Conservation (phyloP, 2,113 vertebrate genomes). For the Oreochromis tanganicae region DNA sequence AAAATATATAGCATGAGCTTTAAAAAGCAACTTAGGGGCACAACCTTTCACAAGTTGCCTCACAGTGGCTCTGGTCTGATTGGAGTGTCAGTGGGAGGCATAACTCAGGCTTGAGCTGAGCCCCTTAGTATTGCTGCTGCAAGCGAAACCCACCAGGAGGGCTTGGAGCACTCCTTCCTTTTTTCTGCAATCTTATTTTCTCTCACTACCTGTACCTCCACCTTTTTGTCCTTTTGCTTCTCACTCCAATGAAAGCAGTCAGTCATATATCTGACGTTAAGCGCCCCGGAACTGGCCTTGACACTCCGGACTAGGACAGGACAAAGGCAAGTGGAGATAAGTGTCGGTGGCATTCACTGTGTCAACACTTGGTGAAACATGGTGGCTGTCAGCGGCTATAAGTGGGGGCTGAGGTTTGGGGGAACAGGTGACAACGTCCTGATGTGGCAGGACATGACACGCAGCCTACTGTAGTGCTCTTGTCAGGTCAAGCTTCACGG, state of each 20-base stretch:
- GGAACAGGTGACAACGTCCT: slow-evolving; percentile 38
- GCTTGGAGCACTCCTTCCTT: not conserved
- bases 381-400: slow-evolving; percentile 58
- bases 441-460: slow-evolving; percentile 59
- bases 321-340: slow-evolving; percentile 55
- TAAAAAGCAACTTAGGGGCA: not conserved
- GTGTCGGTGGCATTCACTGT: slow-evolving; percentile 50
- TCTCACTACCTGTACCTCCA: not conserved
- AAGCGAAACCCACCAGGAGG: slow-evolving; percentile 43
- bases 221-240: slow-evolving; percentile 29
- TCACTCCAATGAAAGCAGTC: slow-evolving; percentile 35
- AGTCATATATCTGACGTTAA: slow-evolving; percentile 58
- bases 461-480: slow-evolving; percentile 49
- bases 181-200: not conserved
- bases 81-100: slow-evolving; percentile 50
- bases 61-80: slow-evolving; percentile 49
- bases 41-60: slow-evolving; percentile 20
- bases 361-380: slow-evolving; percentile 59
- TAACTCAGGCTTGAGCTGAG: slow-evolving; percentile 34
- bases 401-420: slow-evolving; percentile 23
- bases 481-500: slow-evolving; percentile 38
- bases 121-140: slow-evolving; percentile 33
- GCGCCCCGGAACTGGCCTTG: slow-evolving; percentile 19
- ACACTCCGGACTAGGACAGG: slow-evolving; percentile 41
- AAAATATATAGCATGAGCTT: slow-evolving; percentile 23